These are phyloP conservation scores for Halotydeus destructor DNA, from an alignment of 1,140 invertebrate species.

Conservation along the genomic window DNA sequence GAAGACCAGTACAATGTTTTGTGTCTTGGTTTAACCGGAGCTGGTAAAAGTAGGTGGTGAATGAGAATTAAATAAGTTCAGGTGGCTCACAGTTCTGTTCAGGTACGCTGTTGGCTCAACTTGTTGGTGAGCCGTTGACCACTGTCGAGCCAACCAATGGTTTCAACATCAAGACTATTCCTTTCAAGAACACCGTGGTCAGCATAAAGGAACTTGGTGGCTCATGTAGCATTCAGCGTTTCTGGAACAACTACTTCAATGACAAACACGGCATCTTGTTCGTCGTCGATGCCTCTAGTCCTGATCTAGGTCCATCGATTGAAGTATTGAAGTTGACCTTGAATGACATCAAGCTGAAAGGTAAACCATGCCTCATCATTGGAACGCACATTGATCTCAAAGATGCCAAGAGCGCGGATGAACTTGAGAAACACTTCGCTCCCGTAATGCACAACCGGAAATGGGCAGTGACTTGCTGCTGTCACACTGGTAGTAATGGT, in stretches of 20 bases:
- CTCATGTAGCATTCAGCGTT: slow-evolving; percentile 14
- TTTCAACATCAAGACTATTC: slow-evolving; percentile 20
- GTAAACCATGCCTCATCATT: slow-evolving; percentile 17
- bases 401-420: slow-evolving; percentile 3
- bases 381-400: slow-evolving; percentile 11
- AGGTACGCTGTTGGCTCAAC: slow-evolving; percentile 21
- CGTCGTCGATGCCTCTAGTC: slow-evolving; percentile 15
- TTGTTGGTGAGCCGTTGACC: slow-evolving; percentile 23
- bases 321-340: slow-evolving; percentile 15
- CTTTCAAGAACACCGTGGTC: slow-evolving; percentile 21
- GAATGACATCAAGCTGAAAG: slow-evolving; percentile 12
- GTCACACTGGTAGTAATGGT: background rate
- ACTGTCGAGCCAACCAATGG: slow-evolving; percentile 25
- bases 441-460: slow-evolving; percentile 4
- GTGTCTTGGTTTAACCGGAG: slow-evolving; percentile 24
- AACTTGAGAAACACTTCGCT: slow-evolving; percentile 7
- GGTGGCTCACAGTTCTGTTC: no score
- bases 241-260: slow-evolving; percentile 18
- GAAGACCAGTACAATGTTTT: slow-evolving; percentile 19
- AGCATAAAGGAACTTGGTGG: slow-evolving; percentile 26
- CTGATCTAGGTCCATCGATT: slow-evolving; percentile 10
- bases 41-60: slow-evolving; percentile 19
- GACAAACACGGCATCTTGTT: slow-evolving; percentile 17
- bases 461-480: slow-evolving; percentile 7
- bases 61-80: background rate